Base-by-base conservation (phyloP, 2,797 vertebrate genomes). In the Eptatretus atami region DNA sequence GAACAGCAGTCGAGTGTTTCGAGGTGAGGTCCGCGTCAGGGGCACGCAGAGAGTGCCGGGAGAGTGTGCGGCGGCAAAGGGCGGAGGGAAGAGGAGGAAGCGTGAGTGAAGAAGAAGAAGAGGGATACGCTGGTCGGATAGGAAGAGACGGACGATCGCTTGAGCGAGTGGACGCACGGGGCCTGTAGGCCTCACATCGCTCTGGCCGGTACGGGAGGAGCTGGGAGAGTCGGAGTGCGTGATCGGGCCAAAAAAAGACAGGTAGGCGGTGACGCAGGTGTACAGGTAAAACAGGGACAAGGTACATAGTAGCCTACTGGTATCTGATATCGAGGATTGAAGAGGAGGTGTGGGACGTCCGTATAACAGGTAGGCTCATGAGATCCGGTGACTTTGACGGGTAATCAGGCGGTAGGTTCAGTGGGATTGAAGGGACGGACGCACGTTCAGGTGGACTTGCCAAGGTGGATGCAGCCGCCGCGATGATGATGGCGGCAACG, bases 401-500 rank as follows among this genome's bases (percentile, higher is more conserved):
- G 6, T 44, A 44, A 44, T 4, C 31, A 44, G 31, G 19, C 19
- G 19, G 31, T 44, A 44, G 31, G 4, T 44, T 8, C 4, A 44
- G 31, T 44, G 31, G 31, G 6, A 44, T 44, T 44, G 19, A 19
- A 24, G 3, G 4, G 9, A 15, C 4, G 15, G 55, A 60, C 19
- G 15, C 19, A 9, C 19, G 15, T 60, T 60, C 19, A 15, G 15
- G 55, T 15, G 15, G 19, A 60, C 15, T 6, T 15, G 55, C 6
- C 3, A 24, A 60, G 55, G 55, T 15, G 55, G 55, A 60, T 15
- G 63, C 15, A 44, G 63, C 15, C 10, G 14, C n/a, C n/a, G 63
- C 76, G 72, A 88, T 94, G 81, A 82, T 95, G 75, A 84, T 86
- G 52, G 86, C 65, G 10, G 53, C 63, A 63, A 63, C 54, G 19